phyloP scores from a whole-genome alignment of 2,113 vertebrate species.

The Cryptotis parvus region DNA sequence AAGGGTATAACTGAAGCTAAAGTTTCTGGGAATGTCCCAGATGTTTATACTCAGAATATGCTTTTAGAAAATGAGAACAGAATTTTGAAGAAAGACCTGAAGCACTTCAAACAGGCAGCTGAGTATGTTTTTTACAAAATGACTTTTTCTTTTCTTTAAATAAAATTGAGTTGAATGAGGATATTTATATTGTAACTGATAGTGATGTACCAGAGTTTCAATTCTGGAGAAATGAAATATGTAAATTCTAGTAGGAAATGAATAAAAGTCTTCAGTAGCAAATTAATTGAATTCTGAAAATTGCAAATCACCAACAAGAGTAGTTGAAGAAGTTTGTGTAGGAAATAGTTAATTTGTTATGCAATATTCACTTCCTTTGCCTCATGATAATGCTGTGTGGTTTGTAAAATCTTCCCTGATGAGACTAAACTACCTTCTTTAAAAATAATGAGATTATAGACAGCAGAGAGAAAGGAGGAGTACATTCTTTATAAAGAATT shows the following conservation, averaged over 20 bases:
- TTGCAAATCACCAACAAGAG: background rate
- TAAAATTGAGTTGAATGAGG: constrained; percentile 27
- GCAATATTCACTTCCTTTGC: background rate
- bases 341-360: background rate
- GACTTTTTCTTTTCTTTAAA: constrained; percentile 19
- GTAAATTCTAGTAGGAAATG: constrained; percentile 31
- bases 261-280: background rate
- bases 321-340: background rate
- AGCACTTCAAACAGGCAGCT: constrained; percentile 86
- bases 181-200: background rate
- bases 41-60: constrained; percentile 89
- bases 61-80: constrained; percentile 89
- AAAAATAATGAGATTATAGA: constrained; percentile 40
- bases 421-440: constrained; percentile 48
- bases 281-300: background rate
- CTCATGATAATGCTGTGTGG: constrained; percentile 19
- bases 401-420: constrained; percentile 36
- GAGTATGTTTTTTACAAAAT: constrained; percentile 83
- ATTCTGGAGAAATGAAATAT: constrained; percentile 10
- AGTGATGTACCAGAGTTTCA: constrained; percentile 5
- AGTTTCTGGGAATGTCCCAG: constrained; percentile 84
- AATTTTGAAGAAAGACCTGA: constrained; percentile 87
- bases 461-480: background rate
- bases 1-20: constrained; percentile 85
- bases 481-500: constrained; percentile 15